phyloP scores from a whole-genome alignment of 2,888 invertebrate species.

The Idaea aversata region DNA sequence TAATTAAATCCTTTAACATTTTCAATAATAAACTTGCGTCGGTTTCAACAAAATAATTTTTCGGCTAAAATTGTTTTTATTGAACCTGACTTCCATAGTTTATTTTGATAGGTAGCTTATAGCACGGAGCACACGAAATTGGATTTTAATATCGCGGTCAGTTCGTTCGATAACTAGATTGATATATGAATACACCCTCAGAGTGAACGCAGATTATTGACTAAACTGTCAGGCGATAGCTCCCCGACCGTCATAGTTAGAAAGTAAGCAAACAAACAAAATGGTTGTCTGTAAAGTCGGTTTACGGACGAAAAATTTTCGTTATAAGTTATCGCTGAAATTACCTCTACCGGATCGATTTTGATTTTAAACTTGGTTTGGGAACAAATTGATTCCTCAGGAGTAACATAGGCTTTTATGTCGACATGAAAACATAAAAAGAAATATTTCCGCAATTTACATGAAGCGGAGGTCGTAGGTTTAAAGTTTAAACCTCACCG shows the following conservation, averaged over 20 bases:
- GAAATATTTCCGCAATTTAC: too few species aligned
- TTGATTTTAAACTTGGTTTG: too few species aligned
- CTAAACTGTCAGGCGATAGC: not conserved
- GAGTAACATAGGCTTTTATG: too few species aligned
- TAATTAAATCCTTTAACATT: not conserved
- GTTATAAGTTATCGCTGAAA: too few species aligned
- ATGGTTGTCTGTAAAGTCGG: too few species aligned
- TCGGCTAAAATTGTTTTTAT: constrained; percentile 5
- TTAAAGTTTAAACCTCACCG: too few species aligned
- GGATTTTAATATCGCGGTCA: constrained; percentile 56
- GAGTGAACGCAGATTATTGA: not conserved
- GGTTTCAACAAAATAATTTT: not conserved
- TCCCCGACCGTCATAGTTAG: not conserved
- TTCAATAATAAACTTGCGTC: constrained; percentile 1
- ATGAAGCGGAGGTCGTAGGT: too few species aligned
- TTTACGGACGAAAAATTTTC: too few species aligned
- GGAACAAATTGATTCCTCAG: too few species aligned
- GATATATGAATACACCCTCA: constrained; percentile 48
- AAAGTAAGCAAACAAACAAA: too few species aligned
- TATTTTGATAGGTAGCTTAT: constrained; percentile 16
- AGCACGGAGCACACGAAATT: constrained; percentile 43
- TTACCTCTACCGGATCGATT: too few species aligned
- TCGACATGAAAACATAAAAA: too few species aligned
- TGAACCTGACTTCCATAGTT: constrained; percentile 31
- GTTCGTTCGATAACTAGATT: constrained; percentile 58